Base-by-base conservation (phyloP, 1,140 invertebrate species). In the Zaprionus africanus region DNA sequence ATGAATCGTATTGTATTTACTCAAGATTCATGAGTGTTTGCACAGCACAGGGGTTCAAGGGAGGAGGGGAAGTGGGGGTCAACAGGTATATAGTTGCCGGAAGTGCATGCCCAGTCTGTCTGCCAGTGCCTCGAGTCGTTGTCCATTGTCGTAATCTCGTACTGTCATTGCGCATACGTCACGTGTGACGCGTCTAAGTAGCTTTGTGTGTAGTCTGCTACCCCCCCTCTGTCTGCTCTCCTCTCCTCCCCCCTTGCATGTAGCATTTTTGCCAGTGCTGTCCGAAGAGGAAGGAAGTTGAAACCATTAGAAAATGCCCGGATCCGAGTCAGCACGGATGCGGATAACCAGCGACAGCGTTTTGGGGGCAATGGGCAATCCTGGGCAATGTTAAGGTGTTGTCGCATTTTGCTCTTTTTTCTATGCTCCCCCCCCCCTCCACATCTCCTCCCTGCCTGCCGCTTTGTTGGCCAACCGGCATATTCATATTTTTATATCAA, bases 251-350 rank as follows among this genome's bases (percentile, higher is more conserved):
- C 9, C 5, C 3, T 4, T 22, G 41, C 46, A 22, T 0, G 1
- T 46, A 41, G n/a, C n/a, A n/a, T 17, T 6, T 7, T 6, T 2
- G 41, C 41, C 41, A 46, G 41, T 17, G 7, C 17, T 46, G 41
- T 46, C n/a, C 41, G 17, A 67, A 88, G 64, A 82, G 85, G 85
- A 90, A 90, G 85, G 85, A 90, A 90, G 85, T 90, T 85, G 79
- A 87, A 90, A 75, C 84, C 85, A 88, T 88, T 88, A 88, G 84
- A 88, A 87, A 79, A 82, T 90, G 78, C 66, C 84, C 41, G 41
- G 41, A 46, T 46, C 41, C 41, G 41, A 46, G 49, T 54, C 43
- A 62, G 36, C 26, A 58, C 59, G 34, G 51, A 59, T 64, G 60
- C 67, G 61, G 46, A 76, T 82, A 79, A 46, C 41, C 41, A 17